A percentile compares a stretch with the other conserved stretches of the same genome.
Conservation (phyloP, 2,888 invertebrate genomes). For the Archips xylosteana region DNA sequence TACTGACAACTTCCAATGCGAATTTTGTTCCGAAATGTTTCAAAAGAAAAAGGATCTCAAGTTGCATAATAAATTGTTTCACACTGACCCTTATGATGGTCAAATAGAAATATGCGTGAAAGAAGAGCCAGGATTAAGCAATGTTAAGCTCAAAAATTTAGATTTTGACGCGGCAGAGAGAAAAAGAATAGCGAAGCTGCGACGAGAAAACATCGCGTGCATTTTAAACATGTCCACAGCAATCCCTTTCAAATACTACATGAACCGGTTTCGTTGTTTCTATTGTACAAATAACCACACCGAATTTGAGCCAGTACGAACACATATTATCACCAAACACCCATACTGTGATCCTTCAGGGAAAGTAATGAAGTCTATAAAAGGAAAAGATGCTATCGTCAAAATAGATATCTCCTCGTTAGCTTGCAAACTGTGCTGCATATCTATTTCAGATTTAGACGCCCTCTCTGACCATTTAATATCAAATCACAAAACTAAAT, state of each 20-base stretch:
- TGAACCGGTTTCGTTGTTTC: slow-evolving; percentile 45
- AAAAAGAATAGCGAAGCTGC: slow-evolving; percentile 35
- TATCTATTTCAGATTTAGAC: slow-evolving; percentile 32
- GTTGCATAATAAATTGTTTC: slow-evolving; percentile 36
- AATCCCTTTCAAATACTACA: slow-evolving; percentile 45
- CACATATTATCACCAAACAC: slow-evolving; percentile 36
- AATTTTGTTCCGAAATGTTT: slow-evolving; percentile 41
- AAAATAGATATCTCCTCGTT: slow-evolving; percentile 44
- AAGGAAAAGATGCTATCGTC: slow-evolving; percentile 42
- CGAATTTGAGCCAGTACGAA: slow-evolving; percentile 39
- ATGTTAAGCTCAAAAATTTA: slow-evolving; percentile 3
- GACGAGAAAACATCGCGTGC: slow-evolving; percentile 42
- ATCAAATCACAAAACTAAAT: slow-evolving; percentile 40
- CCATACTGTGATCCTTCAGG: slow-evolving; percentile 31
- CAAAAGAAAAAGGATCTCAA: slow-evolving; percentile 38
- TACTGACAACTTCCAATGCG: slow-evolving; percentile 33
- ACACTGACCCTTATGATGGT: slow-evolving; percentile 14
- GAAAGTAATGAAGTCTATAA: slow-evolving; percentile 37
- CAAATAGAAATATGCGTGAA: slow-evolving; percentile 14
- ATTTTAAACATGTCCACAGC: slow-evolving; percentile 44
- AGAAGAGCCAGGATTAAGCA: slow-evolving; percentile 20
- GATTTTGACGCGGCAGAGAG: slow-evolving; percentile 22
- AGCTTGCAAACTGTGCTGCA: slow-evolving; percentile 42
- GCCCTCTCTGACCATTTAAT: slow-evolving; percentile 42
- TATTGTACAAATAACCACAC: slow-evolving; percentile 42